Conservation (phyloP, 1,140 invertebrate genomes). For the Choristoneura fumiferana region DNA sequence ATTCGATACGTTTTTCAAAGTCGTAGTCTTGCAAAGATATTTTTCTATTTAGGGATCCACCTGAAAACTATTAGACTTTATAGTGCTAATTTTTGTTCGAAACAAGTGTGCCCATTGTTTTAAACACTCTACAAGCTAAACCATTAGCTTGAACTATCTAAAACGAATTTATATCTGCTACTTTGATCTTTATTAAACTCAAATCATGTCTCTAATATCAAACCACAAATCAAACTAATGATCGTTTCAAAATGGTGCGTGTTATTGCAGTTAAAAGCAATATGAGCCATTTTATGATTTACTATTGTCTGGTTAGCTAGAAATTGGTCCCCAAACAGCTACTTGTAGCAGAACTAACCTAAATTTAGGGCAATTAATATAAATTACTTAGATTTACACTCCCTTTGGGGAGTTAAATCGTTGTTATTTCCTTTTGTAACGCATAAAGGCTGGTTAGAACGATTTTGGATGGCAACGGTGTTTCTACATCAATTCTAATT, state of each 20-base stretch:
- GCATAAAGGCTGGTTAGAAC: constrained; percentile 46
- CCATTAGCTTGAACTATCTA: no score
- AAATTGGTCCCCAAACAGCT: constrained; percentile 60
- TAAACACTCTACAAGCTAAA: no score
- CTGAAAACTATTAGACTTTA: no score
- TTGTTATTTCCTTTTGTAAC: constrained; percentile 45
- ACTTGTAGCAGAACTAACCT: constrained; percentile 61
- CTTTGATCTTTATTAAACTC: no score
- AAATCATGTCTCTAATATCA: no score
- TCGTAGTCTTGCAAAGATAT: no score
- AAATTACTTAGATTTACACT: constrained; percentile 70
- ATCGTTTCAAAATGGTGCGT: constrained; percentile 21
- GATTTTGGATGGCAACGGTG: constrained; percentile 35
- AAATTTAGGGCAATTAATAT: constrained; percentile 70
- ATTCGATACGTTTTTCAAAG: no score
- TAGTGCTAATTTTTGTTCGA: no score
- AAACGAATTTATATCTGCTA: no score
- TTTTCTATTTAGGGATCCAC: no score
- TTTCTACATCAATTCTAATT: constrained; percentile 45
- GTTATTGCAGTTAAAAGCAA: constrained; percentile 12
- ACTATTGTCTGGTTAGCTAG: constrained; percentile 47
- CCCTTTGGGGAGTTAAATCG: constrained; percentile 57
- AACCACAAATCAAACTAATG: not conserved
- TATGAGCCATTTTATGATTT: constrained; percentile 52
- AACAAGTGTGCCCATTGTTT: no score